Evolutionary conservation across 2,113 vertebrate genomes (phyloP).

Genomic region (Oncorhynchus masou): DNA sequence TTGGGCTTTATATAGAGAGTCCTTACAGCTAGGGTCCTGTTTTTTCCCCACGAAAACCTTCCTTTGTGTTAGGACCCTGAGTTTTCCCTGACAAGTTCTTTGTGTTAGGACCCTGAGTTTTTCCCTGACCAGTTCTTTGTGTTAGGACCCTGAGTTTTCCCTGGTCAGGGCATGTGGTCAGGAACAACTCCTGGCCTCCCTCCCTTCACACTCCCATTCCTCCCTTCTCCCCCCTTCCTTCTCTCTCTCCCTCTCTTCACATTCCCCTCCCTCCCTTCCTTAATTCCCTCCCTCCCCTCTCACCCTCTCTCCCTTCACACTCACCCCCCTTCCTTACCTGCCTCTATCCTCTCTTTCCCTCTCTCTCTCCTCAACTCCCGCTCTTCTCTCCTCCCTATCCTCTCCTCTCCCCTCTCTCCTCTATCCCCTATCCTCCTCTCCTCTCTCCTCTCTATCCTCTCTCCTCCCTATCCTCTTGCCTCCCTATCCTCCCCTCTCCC

Average conservation of each 20-base stretch:
- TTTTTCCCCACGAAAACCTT: too few relatives aligned
- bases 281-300: slow-evolving; percentile 12
- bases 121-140: too few relatives aligned
- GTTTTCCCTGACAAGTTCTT: too few relatives aligned
- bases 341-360: too few relatives aligned
- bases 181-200: not conserved
- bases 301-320: slow-evolving; percentile 24
- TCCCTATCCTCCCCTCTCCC: slow-evolving; percentile 17
- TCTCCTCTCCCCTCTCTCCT: not conserved
- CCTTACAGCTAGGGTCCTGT: too few relatives aligned
- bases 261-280: slow-evolving; percentile 15
- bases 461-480: slow-evolving; percentile 5
- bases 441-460: slow-evolving; percentile 16
- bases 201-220: not conserved
- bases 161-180: not conserved
- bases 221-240: slow-evolving; percentile 16
- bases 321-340: not conserved
- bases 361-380: not conserved
- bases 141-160: too few relatives aligned
- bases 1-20: not conserved
- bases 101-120: too few relatives aligned
- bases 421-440: too few relatives aligned
- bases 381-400: not conserved
- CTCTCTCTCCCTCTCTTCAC: not conserved
- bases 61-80: too few relatives aligned